Evolutionary conservation across 2,888 invertebrate genomes (phyloP), one percentile per base, ranked within the genome.

Genomic region (Trachelus troglodyta): DNA sequence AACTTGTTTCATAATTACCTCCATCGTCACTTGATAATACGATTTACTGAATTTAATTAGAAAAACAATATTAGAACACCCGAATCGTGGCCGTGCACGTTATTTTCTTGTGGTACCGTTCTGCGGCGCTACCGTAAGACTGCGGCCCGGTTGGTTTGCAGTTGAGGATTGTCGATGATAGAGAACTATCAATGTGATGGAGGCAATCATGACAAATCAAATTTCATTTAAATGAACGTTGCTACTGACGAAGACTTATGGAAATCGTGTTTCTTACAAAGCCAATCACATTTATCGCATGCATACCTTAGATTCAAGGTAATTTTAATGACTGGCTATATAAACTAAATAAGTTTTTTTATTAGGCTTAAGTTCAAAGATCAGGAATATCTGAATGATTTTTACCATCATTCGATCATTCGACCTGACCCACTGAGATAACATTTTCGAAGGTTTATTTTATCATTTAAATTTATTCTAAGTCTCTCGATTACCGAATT

Each of bases 11-110:
- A 31, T 34, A 68, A 69, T 34, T 81, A 87, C 87, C 86, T 87
- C 87, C 87, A 87, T 87, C 75, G 79, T 83, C 81, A n/a, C 73
- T 78, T 74, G 79, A 79, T 34, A 40, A 69, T n/a, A 76, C 37
- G 56, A 73, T 75, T 73, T 75, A 76, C 76, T 78, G 30, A 78
- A 79, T 76, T 78, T 77, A 75, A 69, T 73, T 77, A 76, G 76
- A 76, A 75, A 81, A 79, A 74, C 4, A 76, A 76, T 79, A 75
- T 74, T 68, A 77, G 40, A 81, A 71, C 78, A 83, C 77, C 81
- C 69, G 76, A 34, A 69, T 56, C 12, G 73, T 80, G 78, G 73
- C 69, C 69, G 71, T 68, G 77, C 75, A 40, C 33, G 69, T 34
- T 30, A 40, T 35, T n/a, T 31, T 74, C 69, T 12, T 31, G 33